These are phyloP conservation scores for Bucorvus abyssinicus DNA, from an alignment of 2,797 vertebrate species.

Conservation along the genomic window DNA sequence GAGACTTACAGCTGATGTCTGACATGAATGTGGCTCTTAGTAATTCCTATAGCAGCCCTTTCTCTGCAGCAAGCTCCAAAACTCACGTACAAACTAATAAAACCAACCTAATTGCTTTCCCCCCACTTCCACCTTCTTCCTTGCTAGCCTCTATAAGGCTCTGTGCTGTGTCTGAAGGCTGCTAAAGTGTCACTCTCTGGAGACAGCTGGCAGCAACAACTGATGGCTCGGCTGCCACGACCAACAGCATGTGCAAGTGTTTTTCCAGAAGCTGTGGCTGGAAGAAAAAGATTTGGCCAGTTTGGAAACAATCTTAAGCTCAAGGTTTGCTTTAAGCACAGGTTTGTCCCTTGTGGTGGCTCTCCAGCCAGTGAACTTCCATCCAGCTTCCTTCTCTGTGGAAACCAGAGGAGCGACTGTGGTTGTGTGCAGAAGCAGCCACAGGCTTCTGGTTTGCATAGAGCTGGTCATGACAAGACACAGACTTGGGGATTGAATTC, in stretches of 20 bases:
- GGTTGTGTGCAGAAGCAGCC: background rate
- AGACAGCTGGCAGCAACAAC: background rate
- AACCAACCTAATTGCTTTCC: background rate
- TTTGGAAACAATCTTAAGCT: background rate
- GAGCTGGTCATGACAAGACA: background rate
- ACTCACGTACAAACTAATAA: background rate
- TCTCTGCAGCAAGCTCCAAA: background rate
- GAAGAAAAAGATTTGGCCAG: background rate
- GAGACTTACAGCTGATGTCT: background rate
- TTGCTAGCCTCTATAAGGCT: background rate
- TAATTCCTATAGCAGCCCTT: background rate
- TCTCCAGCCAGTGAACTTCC: background rate
- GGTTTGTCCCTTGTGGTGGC: background rate
- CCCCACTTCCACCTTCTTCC: background rate
- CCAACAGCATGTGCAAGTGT: background rate
- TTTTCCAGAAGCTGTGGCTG: background rate
- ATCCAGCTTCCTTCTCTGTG: background rate
- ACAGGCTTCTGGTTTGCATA: background rate
- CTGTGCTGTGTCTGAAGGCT: background rate
- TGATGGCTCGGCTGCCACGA: background rate
- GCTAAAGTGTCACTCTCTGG: background rate
- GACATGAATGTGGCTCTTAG: fast-evolving
- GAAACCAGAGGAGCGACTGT: background rate
- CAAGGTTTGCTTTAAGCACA: background rate
- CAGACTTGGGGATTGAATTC: background rate